Conservation (phyloP, 2,888 invertebrate species). For the Pseudococcus viburni region DNA sequence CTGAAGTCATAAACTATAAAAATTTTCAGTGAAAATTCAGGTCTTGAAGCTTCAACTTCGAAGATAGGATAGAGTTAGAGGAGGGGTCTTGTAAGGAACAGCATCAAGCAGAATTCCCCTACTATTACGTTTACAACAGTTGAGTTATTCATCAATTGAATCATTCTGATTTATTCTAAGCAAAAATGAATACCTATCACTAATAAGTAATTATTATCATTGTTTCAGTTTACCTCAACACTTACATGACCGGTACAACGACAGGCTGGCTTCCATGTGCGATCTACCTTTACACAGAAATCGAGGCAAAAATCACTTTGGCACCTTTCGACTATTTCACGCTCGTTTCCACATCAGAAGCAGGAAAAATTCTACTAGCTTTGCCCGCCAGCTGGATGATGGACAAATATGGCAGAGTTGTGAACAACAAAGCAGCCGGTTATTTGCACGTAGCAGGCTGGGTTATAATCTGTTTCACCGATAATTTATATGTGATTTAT, state of each 20-base stretch:
- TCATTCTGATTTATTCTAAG: neutral
- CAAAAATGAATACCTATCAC: neutral
- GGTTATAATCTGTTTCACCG: neutral
- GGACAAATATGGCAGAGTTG: neutral
- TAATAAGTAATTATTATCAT: neutral
- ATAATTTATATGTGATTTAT: neutral
- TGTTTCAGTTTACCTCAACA: neutral
- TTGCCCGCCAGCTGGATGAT: constrained; percentile 12
- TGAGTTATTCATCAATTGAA: no score
- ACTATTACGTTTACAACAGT: no score
- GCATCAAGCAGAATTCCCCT: no score
- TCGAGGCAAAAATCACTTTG: neutral
- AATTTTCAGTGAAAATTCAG: no score
- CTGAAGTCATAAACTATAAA: no score
- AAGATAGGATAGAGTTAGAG: no score
- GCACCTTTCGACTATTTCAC: neutral
- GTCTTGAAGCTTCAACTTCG: no score
- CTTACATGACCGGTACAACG: neutral
- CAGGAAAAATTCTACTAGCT: neutral
- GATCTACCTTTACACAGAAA: neutral
- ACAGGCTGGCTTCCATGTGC: constrained; percentile 2
- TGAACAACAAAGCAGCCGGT: neutral
- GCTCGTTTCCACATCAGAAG: neutral
- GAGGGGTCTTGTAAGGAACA: no score
- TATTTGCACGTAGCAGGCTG: neutral